A percentile compares a stretch with the other conserved stretches of the same genome.
Evolutionary conservation across 2,113 vertebrate species (phyloP).

Genomic region (Panurus biarmicus): DNA sequence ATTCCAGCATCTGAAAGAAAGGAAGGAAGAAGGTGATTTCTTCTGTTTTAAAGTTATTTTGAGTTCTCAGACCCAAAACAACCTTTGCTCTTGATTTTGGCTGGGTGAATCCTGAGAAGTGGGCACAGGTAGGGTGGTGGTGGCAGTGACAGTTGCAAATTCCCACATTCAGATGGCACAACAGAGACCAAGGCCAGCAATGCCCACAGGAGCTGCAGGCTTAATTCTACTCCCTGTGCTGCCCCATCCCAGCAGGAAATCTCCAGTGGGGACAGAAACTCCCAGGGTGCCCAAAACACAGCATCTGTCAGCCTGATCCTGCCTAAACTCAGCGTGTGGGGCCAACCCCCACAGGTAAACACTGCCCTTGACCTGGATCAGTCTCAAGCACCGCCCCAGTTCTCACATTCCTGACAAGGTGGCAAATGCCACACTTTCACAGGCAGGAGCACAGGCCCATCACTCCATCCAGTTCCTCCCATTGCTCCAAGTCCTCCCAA

Average conservation of each 20-base stretch:
- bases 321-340: neutral
- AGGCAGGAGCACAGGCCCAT: neutral
- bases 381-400: neutral
- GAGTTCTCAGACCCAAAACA: neutral
- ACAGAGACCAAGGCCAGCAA: neutral
- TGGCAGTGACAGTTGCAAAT: neutral
- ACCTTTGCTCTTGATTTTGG: neutral
- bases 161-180: neutral
- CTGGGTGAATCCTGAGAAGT: neutral
- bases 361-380: neutral
- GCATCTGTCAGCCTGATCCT: neutral
- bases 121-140: neutral
- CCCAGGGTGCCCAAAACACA: neutral
- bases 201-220: neutral
- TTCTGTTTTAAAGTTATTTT: neutral
- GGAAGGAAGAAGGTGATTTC: neutral
- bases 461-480: neutral
- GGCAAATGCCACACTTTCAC: neutral
- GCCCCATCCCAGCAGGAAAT: neutral
- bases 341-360: neutral
- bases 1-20: neutral
- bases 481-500: neutral
- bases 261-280: neutral
- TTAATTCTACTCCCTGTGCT: neutral
- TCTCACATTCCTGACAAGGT: neutral